Percentiles rank a stretch among this genome's conserved stretches.
phyloP scores from a whole-genome alignment of 2,888 invertebrate species.

The Drosophila algonquin region DNA sequence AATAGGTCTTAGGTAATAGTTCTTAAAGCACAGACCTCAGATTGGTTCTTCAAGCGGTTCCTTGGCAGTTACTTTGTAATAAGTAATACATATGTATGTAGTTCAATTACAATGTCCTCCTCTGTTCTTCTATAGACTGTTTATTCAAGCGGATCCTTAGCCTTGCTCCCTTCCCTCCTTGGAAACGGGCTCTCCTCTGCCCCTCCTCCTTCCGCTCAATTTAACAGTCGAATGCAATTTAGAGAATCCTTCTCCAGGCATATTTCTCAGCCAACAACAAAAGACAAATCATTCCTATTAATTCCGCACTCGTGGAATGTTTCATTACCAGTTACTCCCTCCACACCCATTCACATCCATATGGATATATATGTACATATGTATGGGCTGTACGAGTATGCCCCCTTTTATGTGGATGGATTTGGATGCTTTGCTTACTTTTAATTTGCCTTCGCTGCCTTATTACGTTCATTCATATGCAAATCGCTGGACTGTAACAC shows the following conservation, averaged over 20 bases:
- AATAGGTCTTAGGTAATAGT: slow-evolving; percentile 10
- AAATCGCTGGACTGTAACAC: slow-evolving; percentile 71
- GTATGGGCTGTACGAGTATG: slow-evolving; percentile 20
- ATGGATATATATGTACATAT: slow-evolving; percentile 3
- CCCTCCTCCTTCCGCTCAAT: slow-evolving; percentile 69
- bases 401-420: slow-evolving; percentile 28
- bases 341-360: slow-evolving; percentile 16
- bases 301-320: slow-evolving; percentile 81
- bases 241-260: slow-evolving; percentile 37
- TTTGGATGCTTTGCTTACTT: slow-evolving; percentile 55
- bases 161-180: slow-evolving; percentile 8
- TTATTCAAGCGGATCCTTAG: slow-evolving; percentile 15
- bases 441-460: slow-evolving; percentile 71
- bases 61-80: slow-evolving; percentile 3
- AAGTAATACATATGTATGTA: not conserved
- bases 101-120: slow-evolving; percentile 12
- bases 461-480: slow-evolving; percentile 78
- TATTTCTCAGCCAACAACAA: slow-evolving; percentile 49
- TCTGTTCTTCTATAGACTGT: slow-evolving; percentile 1
- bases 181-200: not conserved
- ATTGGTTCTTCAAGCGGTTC: not conserved
- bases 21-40: slow-evolving; percentile 10
- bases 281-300: slow-evolving; percentile 79
- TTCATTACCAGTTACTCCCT: slow-evolving; percentile 66
- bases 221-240: slow-evolving; percentile 74